Percentiles rank a stretch among this genome's conserved stretches.
phyloP scores from a whole-genome alignment of 35 echinoderm and acorn worm species.

The Stichopus chloronotus region DNA sequence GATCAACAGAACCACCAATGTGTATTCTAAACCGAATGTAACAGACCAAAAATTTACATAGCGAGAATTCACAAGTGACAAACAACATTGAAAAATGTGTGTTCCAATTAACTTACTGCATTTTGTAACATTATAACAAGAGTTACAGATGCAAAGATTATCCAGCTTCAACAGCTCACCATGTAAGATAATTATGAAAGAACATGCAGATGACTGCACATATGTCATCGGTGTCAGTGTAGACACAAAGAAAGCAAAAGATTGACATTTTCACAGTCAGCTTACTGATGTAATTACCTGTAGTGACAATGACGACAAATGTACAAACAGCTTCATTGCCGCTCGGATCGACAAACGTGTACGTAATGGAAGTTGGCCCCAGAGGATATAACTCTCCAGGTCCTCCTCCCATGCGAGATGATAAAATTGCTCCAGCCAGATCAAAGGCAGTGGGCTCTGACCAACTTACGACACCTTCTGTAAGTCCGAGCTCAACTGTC shows the following conservation, averaged over 20 bases:
- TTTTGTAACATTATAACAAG: too few species aligned
- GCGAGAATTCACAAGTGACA: too few species aligned
- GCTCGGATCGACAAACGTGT: neutral
- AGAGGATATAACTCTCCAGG: slow-evolving; percentile 58
- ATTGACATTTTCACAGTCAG: too few species aligned
- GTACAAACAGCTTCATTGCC: neutral
- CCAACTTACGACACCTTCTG: slow-evolving; percentile 21
- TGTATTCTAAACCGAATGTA: too few species aligned
- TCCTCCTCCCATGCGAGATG: neutral
- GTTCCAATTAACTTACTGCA: too few species aligned
- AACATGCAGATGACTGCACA: too few species aligned
- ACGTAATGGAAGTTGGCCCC: neutral
- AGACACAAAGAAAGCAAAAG: neutral
- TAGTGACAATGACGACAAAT: neutral
- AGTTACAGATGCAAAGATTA: slow-evolving; percentile 34
- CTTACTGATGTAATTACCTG: neutral
- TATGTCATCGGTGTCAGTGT: neutral
- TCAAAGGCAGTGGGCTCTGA: slow-evolving; percentile 65
- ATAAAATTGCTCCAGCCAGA: slow-evolving; percentile 19
- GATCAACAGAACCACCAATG: too few species aligned
- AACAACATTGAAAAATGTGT: too few species aligned
- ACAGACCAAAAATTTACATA: too few species aligned
- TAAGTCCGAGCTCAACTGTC: slow-evolving; percentile 7
- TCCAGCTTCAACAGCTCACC: too few species aligned
- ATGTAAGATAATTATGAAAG: too few species aligned